Percentiles rank a stretch among this genome's conserved stretches.
Conservation (phyloP, 2,888 invertebrate species). For the Amphiduros pacificus region DNA sequence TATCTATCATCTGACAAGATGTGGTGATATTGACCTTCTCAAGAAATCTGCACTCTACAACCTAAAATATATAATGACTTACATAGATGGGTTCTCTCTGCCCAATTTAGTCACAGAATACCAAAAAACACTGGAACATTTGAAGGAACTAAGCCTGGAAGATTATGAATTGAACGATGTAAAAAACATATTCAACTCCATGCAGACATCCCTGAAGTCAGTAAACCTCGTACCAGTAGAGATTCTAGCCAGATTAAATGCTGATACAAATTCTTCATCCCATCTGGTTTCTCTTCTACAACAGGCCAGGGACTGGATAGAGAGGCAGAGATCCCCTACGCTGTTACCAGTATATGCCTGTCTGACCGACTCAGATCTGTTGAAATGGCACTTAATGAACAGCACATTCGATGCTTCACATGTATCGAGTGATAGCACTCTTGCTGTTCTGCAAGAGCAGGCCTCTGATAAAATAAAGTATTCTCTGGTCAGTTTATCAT, state of each 20-base stretch:
- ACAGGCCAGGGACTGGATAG: background rate
- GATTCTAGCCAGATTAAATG: background rate
- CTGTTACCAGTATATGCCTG: slow-evolving; percentile 3
- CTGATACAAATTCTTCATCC: background rate
- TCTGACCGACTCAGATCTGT: too few species aligned
- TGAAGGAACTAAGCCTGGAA: too few species aligned
- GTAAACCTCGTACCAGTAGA: background rate
- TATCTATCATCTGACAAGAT: slow-evolving; percentile 17
- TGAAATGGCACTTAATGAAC: too few species aligned
- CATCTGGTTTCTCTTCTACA: slow-evolving; percentile 3
- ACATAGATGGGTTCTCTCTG: slow-evolving; percentile 10
- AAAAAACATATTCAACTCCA: background rate
- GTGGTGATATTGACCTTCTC: slow-evolving; percentile 1
- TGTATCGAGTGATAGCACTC: too few species aligned
- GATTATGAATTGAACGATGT: background rate
- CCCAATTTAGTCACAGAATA: too few species aligned
- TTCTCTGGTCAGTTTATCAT: too few species aligned
- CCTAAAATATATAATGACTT: slow-evolving; percentile 20
- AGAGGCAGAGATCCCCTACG: background rate
- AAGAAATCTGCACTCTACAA: slow-evolving; percentile 21
- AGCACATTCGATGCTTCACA: too few species aligned
- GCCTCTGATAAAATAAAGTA: too few species aligned
- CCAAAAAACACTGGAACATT: too few species aligned
- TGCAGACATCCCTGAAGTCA: background rate
- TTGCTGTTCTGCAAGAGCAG: too few species aligned